Percentiles rank a stretch among this genome's conserved stretches.
phyloP scores from a whole-genome alignment of 2,113 vertebrate genomes.

The Entomyzon cyanotis region DNA sequence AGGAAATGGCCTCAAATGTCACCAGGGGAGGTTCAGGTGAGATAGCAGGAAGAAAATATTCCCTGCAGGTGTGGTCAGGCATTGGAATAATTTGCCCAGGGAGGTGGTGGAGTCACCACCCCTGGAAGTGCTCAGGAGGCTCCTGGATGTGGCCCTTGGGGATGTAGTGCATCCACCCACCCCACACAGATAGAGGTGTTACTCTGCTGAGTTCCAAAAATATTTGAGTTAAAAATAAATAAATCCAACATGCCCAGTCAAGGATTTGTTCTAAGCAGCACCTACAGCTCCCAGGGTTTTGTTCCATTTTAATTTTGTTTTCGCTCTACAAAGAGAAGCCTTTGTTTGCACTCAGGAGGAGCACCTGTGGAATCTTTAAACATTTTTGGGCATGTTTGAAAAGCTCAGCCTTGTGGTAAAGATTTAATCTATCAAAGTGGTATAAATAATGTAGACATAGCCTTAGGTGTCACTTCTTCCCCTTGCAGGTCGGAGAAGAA shows the following conservation, averaged over 20 bases:
- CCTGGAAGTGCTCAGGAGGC: not conserved
- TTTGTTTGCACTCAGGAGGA: slow-evolving; percentile 74
- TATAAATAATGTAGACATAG: slow-evolving; percentile 78
- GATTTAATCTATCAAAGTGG: slow-evolving; percentile 80
- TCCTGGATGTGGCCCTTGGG: not conserved
- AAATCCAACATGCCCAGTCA: slow-evolving; percentile 68
- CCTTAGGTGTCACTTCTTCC: slow-evolving; percentile 74
- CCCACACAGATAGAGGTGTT: not conserved
- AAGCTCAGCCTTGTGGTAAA: slow-evolving; percentile 68
- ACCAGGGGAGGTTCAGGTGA: not conserved
- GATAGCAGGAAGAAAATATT: not conserved
- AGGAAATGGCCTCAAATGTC: not conserved
- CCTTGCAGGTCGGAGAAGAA: slow-evolving; percentile 45
- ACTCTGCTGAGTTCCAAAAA: slow-evolving; percentile 43
- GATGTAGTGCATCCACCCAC: fast-evolving
- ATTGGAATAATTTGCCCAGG: not conserved
- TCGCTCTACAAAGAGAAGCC: slow-evolving; percentile 52
- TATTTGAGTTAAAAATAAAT: slow-evolving; percentile 61
- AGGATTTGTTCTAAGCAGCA: slow-evolving; percentile 53
- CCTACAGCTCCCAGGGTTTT: slow-evolving; percentile 56
- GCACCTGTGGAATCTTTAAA: slow-evolving; percentile 79
- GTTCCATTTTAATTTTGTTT: slow-evolving; percentile 67
- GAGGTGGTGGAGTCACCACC: not conserved
- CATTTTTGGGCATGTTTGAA: slow-evolving; percentile 73
- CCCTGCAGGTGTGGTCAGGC: not conserved